Conservation (phyloP, 2,113 vertebrate species). For the Callaeas wilsoni region DNA sequence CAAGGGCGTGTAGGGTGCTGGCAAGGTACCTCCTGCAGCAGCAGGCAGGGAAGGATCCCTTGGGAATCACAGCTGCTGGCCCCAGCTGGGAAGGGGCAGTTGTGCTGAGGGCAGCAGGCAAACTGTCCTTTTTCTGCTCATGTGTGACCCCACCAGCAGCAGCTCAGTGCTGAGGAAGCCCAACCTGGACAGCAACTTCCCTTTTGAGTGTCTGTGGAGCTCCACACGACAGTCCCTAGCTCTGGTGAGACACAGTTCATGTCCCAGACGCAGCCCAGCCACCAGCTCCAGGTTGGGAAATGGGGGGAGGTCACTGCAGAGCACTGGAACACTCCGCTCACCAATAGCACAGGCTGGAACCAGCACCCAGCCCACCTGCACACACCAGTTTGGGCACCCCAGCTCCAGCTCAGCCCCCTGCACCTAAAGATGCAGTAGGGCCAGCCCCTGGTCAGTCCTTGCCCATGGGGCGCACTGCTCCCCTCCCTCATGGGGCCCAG, state of each 20-base stretch:
- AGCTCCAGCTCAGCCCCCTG: background rate
- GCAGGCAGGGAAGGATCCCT: background rate
- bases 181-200: background rate
- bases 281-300: background rate
- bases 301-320: background rate
- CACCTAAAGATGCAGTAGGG: background rate
- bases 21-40: background rate
- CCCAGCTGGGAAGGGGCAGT: background rate
- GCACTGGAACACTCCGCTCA: background rate
- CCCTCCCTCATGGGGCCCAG: background rate
- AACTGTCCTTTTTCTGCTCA: background rate
- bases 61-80: background rate
- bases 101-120: too few relatives aligned
- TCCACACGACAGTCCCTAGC: background rate
- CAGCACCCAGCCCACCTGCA: background rate
- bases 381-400: too few relatives aligned
- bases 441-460: background rate
- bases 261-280: background rate
- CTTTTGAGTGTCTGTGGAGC: background rate
- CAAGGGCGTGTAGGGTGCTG: rapidly evolving
- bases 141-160: background rate
- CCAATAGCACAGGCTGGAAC: rapidly evolving
- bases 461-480: background rate
- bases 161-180: background rate
- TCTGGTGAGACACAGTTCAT: too few relatives aligned